Evolutionary conservation across 2,888 invertebrate genomes (phyloP).

Genomic region (Heliconius sara): DNA sequence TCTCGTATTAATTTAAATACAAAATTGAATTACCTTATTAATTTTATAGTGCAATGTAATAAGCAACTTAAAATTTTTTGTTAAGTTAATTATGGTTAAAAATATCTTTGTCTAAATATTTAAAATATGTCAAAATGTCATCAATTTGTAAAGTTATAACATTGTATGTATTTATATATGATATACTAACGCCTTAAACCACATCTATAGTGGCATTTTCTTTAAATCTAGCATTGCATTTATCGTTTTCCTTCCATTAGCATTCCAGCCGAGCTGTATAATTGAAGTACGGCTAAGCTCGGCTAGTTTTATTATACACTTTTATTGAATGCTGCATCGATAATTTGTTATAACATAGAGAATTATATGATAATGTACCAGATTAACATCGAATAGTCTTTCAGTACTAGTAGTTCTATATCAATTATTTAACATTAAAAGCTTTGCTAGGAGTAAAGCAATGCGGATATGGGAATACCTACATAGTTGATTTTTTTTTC

Average conservation of each 20-base stretch:
- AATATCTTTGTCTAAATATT: no score
- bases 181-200: not conserved
- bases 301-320: slow-evolving; percentile 60
- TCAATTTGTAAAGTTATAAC: no score
- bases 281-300: slow-evolving; percentile 67
- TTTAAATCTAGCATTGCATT: slow-evolving; percentile 56
- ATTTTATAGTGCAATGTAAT: no score
- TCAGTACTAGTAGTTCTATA: slow-evolving; percentile 38
- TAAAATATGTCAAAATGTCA: no score
- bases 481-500: not conserved
- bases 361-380: slow-evolving; percentile 45
- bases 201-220: slow-evolving; percentile 54
- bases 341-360: slow-evolving; percentile 47
- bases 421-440: slow-evolving; percentile 21
- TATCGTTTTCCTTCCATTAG: slow-evolving; percentile 72
- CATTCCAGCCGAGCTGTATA: slow-evolving; percentile 69
- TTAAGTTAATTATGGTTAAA: no score
- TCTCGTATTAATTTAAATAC: no score
- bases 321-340: slow-evolving; percentile 53
- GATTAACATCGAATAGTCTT: slow-evolving; percentile 47
- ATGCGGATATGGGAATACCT: not conserved
- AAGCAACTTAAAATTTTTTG: no score
- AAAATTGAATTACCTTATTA: no score
- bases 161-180: not conserved
- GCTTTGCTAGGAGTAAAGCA: not conserved